Percentiles rank a stretch among this genome's conserved stretches.
Conservation (phyloP, 2,113 vertebrate genomes). For the Macquaria australasica region DNA sequence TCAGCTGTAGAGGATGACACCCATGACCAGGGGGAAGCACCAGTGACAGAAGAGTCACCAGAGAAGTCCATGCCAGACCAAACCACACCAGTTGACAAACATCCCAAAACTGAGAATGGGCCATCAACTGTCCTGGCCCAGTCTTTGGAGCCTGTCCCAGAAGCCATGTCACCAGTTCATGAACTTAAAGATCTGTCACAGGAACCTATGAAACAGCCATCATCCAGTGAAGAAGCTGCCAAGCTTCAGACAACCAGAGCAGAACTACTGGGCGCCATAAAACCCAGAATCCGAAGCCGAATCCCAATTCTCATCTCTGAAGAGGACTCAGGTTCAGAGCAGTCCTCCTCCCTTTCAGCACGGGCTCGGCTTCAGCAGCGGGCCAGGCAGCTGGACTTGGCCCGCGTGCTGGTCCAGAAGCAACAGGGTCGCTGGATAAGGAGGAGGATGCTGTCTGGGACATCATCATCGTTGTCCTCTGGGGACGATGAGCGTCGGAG, state of each 20-base stretch:
- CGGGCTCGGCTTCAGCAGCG: slow-evolving; percentile 83
- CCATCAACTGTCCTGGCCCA: slow-evolving; percentile 21
- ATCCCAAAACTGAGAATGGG: slow-evolving; percentile 54
- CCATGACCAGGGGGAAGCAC: slow-evolving; percentile 61
- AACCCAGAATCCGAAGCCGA: slow-evolving; percentile 85
- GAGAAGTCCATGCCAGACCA: slow-evolving; percentile 44
- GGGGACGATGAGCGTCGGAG: slow-evolving; percentile 87
- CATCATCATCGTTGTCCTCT: slow-evolving; percentile 91
- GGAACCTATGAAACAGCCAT: slow-evolving; percentile 63
- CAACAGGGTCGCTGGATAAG: slow-evolving; percentile 89
- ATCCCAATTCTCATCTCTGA: slow-evolving; percentile 93
- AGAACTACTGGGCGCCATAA: slow-evolving; percentile 18
- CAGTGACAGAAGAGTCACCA: slow-evolving; percentile 68
- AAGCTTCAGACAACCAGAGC: not conserved
- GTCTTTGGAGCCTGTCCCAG: slow-evolving; percentile 55
- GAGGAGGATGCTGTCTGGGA: slow-evolving; percentile 87
- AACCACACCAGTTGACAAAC: slow-evolving; percentile 46
- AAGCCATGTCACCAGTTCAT: slow-evolving; percentile 53
- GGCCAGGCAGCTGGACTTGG: slow-evolving; percentile 87
- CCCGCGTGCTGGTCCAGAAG: slow-evolving; percentile 90
- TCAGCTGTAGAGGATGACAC: slow-evolving; percentile 71
- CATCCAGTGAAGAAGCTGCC: slow-evolving; percentile 14
- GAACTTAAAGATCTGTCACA: slow-evolving; percentile 56
- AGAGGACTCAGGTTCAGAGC: slow-evolving; percentile 90
- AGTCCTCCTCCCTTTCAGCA: slow-evolving; percentile 84